Conservation (phyloP, 2,113 vertebrate species). For the Sapajus apella region DNA sequence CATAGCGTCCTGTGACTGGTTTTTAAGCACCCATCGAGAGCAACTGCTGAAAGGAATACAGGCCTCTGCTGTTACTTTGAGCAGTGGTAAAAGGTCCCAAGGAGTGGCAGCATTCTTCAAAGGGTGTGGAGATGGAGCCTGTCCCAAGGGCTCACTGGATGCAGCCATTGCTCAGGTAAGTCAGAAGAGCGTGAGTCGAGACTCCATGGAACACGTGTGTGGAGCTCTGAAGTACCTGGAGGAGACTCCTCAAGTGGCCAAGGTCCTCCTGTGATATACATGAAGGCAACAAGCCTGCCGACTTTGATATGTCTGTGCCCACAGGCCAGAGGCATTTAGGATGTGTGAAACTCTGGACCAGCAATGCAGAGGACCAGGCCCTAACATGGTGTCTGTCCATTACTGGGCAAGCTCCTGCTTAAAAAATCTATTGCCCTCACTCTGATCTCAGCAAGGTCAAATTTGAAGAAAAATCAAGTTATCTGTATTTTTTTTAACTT, state of each 20-base stretch:
- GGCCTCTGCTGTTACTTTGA: background rate
- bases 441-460: conserved; percentile 1
- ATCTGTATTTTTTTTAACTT: background rate
- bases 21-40: background rate
- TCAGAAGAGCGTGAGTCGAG: background rate
- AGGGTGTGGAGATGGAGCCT: background rate
- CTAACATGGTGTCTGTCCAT: background rate
- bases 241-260: background rate
- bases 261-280: background rate
- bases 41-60: background rate
- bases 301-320: background rate
- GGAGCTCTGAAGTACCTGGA: background rate
- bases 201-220: background rate
- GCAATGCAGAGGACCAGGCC: background rate
- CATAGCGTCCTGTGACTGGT: background rate
- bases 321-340: background rate
- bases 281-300: background rate
- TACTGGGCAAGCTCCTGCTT: background rate
- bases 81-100: background rate
- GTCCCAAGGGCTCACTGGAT: background rate
- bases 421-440: background rate
- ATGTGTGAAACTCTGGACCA: background rate
- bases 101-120: background rate
- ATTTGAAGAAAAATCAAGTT: background rate
- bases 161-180: background rate